Evolutionary conservation across 2,797 vertebrate genomes (phyloP).

Genomic region (Borostomias antarcticus): DNA sequence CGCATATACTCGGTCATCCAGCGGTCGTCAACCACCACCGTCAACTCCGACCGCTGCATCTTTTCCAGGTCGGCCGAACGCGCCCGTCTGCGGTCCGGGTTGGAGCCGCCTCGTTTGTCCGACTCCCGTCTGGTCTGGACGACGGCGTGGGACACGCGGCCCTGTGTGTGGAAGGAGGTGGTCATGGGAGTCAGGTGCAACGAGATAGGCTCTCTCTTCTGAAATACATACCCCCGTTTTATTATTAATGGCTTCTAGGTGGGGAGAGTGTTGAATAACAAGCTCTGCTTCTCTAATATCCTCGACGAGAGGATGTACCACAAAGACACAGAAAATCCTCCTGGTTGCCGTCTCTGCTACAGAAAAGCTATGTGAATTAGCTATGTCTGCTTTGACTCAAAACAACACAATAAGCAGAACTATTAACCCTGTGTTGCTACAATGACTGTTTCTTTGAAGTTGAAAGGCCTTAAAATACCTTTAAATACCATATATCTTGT

Average conservation of each 20-base stretch:
- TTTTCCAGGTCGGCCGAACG: conserved; percentile 84
- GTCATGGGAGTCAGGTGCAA: conserved; percentile 16
- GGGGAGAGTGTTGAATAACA: conserved; percentile 47
- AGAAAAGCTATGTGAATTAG: not conserved
- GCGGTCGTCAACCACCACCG: conserved; percentile 77
- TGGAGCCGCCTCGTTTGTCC: conserved; percentile 70
- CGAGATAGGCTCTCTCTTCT: conserved; percentile 9
- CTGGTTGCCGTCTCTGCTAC: not conserved
- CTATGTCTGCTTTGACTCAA: not conserved
- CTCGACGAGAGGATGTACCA: conserved; percentile 2
- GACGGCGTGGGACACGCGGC: conserved; percentile 77
- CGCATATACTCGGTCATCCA: conserved; percentile 97
- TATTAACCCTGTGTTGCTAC: not conserved
- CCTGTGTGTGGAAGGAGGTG: conserved; percentile 65
- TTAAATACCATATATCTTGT: not conserved
- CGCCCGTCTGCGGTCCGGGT: conserved; percentile 76
- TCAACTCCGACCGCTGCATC: conserved; percentile 62
- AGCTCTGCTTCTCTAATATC: not conserved
- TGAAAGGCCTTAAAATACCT: not conserved
- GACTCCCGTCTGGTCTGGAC: conserved; percentile 81
- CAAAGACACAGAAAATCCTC: not conserved
- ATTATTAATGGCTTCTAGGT: conserved; percentile 64
- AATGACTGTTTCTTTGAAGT: not conserved
- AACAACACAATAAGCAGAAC: not conserved
- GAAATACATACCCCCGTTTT: conserved; percentile 39